phyloP scores from a whole-genome alignment of 2,113 vertebrate genomes.

The Tetrax tetrax region DNA sequence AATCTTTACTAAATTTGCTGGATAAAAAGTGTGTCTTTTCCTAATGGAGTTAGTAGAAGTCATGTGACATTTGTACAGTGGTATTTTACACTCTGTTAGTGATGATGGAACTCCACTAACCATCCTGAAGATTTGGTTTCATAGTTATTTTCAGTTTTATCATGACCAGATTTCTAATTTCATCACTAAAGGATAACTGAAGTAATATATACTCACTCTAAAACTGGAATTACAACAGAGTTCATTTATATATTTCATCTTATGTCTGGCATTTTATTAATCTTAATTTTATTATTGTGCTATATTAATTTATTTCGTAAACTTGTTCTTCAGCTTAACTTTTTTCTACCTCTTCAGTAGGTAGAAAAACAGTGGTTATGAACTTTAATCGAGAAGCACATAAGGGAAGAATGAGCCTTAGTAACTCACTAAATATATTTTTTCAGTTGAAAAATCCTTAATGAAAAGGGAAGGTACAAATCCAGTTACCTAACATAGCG shows the following conservation, averaged over 20 bases:
- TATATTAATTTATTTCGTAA: not conserved
- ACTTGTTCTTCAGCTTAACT: not conserved
- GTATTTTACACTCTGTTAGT: not conserved
- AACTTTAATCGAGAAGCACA: not conserved
- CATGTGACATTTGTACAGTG: not conserved
- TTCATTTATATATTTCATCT: not conserved
- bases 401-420: not conserved
- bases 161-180: not conserved
- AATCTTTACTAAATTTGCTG: not conserved
- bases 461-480: not conserved
- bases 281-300: not conserved
- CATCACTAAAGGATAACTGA: not conserved
- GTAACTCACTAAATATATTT: not conserved
- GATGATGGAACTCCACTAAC: not conserved
- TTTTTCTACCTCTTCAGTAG: not conserved
- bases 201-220: not conserved
- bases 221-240: not conserved
- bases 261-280: not conserved
- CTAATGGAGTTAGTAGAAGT: not conserved
- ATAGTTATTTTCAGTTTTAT: not conserved
- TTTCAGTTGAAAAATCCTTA: not conserved
- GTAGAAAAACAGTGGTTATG: not conserved
- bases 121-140: not conserved
- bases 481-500: not conserved
- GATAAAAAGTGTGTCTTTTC: not conserved